Evolutionary conservation across 2,888 invertebrate species (phyloP).

Genomic region (Drosophila melanosoma): DNA sequence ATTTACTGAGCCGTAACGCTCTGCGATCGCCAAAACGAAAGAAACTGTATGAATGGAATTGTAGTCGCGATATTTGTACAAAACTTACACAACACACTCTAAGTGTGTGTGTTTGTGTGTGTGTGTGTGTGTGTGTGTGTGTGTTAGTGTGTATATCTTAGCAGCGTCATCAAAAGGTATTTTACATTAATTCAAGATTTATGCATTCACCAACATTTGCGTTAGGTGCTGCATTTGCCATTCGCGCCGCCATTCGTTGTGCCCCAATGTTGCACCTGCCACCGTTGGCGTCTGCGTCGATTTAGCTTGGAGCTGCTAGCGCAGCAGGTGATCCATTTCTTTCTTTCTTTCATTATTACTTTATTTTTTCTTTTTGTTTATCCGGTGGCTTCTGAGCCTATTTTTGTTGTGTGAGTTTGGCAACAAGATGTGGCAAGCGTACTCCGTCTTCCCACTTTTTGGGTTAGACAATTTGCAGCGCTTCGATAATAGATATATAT

Average conservation of each 20-base stretch:
- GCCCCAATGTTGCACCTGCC: conserved; percentile 34
- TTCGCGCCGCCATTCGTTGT: conserved; percentile 58
- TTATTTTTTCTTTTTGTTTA: conserved; percentile 45
- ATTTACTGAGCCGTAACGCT: conserved; percentile 76
- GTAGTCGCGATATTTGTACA: conserved; percentile 52
- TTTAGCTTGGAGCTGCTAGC: conserved; percentile 49
- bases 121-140: conserved; percentile 41
- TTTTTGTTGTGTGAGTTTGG: conserved; percentile 58
- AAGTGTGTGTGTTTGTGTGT: conserved; percentile 23
- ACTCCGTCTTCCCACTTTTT: conserved; percentile 15
- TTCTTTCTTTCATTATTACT: conserved; percentile 10
- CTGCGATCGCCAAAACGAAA: conserved; percentile 66
- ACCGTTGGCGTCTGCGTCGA: conserved; percentile 46
- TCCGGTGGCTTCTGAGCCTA: conserved; percentile 68
- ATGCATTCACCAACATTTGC: conserved; percentile 71
- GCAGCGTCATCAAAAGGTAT: conserved; percentile 81
- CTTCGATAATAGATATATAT: conserved; percentile 73
- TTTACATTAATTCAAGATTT: conserved; percentile 83
- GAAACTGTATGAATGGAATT: conserved; percentile 79
- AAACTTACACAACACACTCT: conserved; percentile 63
- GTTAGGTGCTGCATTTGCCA: conserved; percentile 75
- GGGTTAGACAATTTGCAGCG: conserved; percentile 70
- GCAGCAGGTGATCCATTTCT: conserved; percentile 81
- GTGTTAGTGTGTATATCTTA: conserved; percentile 49
- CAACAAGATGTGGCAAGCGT: conserved; percentile 64